A percentile compares a stretch with the other conserved stretches of the same genome.
Evolutionary conservation across 2,113 vertebrate species (phyloP).

Genomic region (Macaca mulatta): DNA sequence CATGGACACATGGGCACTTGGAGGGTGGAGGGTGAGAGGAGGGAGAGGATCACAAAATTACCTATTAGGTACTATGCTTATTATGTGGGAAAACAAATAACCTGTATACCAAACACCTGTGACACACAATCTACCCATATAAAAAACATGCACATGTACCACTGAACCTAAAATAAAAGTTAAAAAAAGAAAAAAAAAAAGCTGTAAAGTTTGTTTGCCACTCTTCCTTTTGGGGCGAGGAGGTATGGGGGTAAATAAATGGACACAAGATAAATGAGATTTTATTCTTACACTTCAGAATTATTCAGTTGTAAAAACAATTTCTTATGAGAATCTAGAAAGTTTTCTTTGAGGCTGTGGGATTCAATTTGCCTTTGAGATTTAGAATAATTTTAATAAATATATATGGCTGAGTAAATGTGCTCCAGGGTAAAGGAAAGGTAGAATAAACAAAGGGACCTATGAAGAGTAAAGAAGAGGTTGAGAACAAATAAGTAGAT

Average conservation of each 20-base stretch:
- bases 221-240: background rate
- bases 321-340: background rate
- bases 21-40: too few species aligned
- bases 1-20: too few species aligned
- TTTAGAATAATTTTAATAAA: background rate
- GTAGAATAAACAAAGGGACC: background rate
- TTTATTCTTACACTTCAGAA: background rate
- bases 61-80: too few species aligned
- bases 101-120: too few species aligned
- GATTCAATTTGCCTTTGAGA: background rate
- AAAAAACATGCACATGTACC: too few species aligned
- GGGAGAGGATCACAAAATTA: too few species aligned
- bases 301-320: background rate
- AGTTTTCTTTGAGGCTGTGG: background rate
- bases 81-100: too few species aligned
- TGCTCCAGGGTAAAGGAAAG: background rate
- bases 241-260: background rate
- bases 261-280: background rate
- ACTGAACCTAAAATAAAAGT: too few species aligned
- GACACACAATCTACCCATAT: too few species aligned
- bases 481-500: background rate
- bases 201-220: background rate
- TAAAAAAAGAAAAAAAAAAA: too few species aligned
- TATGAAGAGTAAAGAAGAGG: background rate
- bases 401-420: accelerated